phyloP scores from a whole-genome alignment of 1,140 invertebrate species.

The Drosophila punjabiensis region DNA sequence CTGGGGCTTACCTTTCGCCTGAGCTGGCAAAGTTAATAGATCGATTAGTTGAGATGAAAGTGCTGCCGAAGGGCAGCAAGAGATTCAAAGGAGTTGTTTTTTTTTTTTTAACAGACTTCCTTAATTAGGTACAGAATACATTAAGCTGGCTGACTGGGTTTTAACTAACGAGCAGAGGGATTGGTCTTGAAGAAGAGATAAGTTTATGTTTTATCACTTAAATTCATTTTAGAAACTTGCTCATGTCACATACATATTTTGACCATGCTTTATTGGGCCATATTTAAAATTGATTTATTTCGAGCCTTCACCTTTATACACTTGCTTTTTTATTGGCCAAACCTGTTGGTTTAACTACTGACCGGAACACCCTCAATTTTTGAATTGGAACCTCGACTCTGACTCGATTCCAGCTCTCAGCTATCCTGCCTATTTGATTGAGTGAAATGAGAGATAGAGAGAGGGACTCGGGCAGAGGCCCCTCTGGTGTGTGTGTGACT shows the following conservation, averaged over 20 bases:
- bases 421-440: slow-evolving; percentile 64
- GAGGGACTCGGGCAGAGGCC: slow-evolving; percentile 1
- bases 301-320: not conserved
- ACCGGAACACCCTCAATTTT: slow-evolving; percentile 12
- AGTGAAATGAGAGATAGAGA: slow-evolving; percentile 39
- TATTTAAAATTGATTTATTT: slow-evolving; percentile 1
- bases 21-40: slow-evolving; percentile 16
- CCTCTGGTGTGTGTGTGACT: slow-evolving; percentile 27
- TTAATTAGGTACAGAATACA: not conserved
- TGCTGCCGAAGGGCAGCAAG: too few relatives aligned
- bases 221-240: not conserved
- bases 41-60: slow-evolving; percentile 5
- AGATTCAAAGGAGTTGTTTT: not conserved
- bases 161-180: not conserved
- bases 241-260: not conserved
- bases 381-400: not conserved
- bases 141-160: not conserved
- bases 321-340: not conserved
- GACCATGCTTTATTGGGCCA: too few relatives aligned
- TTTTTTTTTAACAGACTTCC: not conserved
- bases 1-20: not conserved
- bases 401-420: not conserved
- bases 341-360: slow-evolving; percentile 27
- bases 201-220: not conserved
- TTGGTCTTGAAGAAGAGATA: too few relatives aligned